Percentiles rank a stretch among this genome's conserved stretches.
Conservation (phyloP, 2,888 invertebrate species). For the Automeris io region DNA sequence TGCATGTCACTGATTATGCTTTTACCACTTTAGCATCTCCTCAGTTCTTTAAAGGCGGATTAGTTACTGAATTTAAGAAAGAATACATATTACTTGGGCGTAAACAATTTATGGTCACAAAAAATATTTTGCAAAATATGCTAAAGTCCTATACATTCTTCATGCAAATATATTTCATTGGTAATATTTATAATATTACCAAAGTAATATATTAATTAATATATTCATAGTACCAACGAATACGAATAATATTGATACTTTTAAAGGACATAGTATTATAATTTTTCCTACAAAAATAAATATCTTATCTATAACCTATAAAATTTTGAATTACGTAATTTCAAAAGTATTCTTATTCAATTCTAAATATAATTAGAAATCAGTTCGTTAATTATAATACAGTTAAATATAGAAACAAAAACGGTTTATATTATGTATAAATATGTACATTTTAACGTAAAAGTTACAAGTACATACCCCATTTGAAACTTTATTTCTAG, state of each 20-base stretch:
- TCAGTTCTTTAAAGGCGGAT: too few species aligned
- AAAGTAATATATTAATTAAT: background rate
- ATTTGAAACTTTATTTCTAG: constrained; percentile 46
- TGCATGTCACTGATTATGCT: too few species aligned
- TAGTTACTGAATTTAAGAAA: too few species aligned
- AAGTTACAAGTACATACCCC: constrained; percentile 44
- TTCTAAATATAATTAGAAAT: background rate
- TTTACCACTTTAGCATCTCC: too few species aligned
- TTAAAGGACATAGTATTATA: background rate
- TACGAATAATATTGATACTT: background rate
- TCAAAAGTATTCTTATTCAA: constrained; percentile 6
- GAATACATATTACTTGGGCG: too few species aligned
- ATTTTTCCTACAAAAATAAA: background rate
- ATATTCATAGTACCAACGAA: background rate
- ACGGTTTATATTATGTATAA: background rate
- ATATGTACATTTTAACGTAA: background rate
- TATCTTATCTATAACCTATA: constrained; percentile 10
- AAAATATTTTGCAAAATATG: too few species aligned
- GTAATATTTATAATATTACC: too few species aligned
- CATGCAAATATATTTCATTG: too few species aligned
- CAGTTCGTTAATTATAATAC: background rate
- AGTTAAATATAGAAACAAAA: background rate
- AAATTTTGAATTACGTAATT: constrained; percentile 27
- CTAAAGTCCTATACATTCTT: too few species aligned
- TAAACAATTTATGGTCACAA: too few species aligned